A percentile compares a stretch with the other conserved stretches of the same genome.
phyloP scores from a whole-genome alignment of 2,888 invertebrate species.

The Orchesella flavescens region DNA sequence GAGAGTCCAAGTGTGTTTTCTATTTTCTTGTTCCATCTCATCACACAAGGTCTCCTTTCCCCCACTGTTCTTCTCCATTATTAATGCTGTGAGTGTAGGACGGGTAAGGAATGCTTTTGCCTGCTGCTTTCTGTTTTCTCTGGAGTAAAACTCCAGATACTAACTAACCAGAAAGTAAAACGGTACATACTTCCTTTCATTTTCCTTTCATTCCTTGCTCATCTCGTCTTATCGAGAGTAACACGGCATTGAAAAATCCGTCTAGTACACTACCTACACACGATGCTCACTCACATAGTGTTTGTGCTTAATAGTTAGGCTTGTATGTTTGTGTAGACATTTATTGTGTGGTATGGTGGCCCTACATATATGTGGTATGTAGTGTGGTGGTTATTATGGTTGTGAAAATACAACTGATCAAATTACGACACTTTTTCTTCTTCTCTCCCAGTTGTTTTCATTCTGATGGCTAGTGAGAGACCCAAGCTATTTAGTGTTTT shows the following conservation, averaged over 20 bases:
- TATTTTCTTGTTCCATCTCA: conserved; percentile 37
- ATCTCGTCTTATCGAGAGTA: neutral
- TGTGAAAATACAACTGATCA: conserved; percentile 12
- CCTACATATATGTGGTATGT: neutral
- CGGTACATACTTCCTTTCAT: neutral
- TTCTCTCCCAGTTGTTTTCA: neutral
- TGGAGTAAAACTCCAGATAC: neutral
- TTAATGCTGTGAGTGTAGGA: conserved; percentile 25
- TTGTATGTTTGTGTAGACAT: no score
- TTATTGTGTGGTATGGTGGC: neutral
- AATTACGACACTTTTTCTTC: conserved; percentile 16
- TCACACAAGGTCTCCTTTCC: conserved; percentile 28
- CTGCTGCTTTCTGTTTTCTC: conserved; percentile 1
- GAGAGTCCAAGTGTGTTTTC: conserved; percentile 29
- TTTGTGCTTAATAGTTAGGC: no score
- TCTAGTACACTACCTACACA: neutral
- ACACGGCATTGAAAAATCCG: neutral
- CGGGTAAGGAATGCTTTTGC: neutral
- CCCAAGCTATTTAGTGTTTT: neutral
- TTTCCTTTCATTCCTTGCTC: conserved; percentile 3
- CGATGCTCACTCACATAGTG: neutral
- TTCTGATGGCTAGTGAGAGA: neutral
- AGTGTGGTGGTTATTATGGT: neutral
- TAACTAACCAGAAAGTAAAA: neutral
- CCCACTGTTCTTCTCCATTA: conserved; percentile 30